Base-by-base conservation (phyloP, 2,888 invertebrate species). In the Cantharis nigra region DNA sequence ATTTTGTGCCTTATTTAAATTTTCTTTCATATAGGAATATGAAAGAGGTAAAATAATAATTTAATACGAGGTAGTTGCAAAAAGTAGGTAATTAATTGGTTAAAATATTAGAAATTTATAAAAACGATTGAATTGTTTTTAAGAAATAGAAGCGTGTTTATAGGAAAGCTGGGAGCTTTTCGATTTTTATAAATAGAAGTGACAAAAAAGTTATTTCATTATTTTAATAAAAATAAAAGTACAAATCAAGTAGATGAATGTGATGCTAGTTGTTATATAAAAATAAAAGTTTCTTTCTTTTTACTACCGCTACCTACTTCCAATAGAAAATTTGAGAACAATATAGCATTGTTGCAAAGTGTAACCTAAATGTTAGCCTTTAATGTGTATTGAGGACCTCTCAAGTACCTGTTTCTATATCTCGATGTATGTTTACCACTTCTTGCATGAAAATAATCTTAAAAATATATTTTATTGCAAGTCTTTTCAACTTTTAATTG, bases 321-420 rank as follows among this genome's bases (percentile, higher is more conserved):
- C 64, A 33, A 65, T 75, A 75, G 71, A 71, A 71, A 76, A 63
- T 63, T 33, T 71, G 30, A 75, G 78, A 76, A 78, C 78, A 78
- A 78, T 49, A 76, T 78, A 78, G 75, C 70, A 69, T 74, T 69
- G 69, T 76, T 65, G 78, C 78, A 74, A 74, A 76, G 28, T 76
- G 74, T 79, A 79, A 74, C 76, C 71, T 79, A 74, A 74, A 76
- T 79, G 78, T 79, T 76, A 79, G 76, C 76, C 78, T 78, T 76
- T 80, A 74, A 77, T 67, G 23, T 67, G 80, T 81, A 76, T 78
- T 74, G 79, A 75, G 78, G 78, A 79, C 78, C 79, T 78, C 79
- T 74, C 67, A 78, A 81, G 81, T 81, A 81, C 81, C 81, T 81
- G 81, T 81, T 79, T 79, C 78, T 79, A 76, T 79, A 79, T 79